A percentile compares a stretch with the other conserved stretches of the same genome.
Conservation (phyloP, 2,797 vertebrate species). For the Serranus cabrilla region DNA sequence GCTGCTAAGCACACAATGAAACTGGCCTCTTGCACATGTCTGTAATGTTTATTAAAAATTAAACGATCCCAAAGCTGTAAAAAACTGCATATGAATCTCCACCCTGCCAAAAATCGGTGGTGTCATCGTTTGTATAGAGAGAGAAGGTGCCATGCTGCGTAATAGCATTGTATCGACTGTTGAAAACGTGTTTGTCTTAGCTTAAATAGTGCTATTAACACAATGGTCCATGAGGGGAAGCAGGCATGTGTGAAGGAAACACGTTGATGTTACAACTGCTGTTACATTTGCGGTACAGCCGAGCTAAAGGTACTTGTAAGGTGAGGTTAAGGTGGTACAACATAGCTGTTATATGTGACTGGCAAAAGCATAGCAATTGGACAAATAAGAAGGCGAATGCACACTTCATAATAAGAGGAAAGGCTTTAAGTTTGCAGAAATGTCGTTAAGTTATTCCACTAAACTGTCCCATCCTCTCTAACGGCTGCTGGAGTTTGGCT, state of each 20-base stretch:
- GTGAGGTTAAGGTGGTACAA: neutral
- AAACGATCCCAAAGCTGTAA: neutral
- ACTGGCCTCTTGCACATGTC: neutral
- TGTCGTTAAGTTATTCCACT: neutral
- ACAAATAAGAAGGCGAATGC: fast-evolving
- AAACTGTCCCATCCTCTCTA: slow-evolving; percentile 18
- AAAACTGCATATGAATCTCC: slow-evolving; percentile 10
- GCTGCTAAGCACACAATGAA: neutral
- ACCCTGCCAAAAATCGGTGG: slow-evolving; percentile 37
- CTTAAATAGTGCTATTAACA: neutral
- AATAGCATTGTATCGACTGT: neutral
- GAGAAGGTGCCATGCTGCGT: slow-evolving; percentile 4
- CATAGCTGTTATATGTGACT: neutral
- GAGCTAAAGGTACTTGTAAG: neutral
- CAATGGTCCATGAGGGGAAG: fast-evolving
- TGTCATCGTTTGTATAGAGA: slow-evolving; percentile 21
- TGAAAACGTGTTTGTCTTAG: neutral
- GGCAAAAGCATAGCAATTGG: neutral
- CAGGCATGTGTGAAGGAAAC: neutral
- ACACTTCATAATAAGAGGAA: neutral
- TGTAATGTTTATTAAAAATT: neutral
- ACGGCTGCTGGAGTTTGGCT: slow-evolving; percentile 41
- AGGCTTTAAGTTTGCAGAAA: neutral
- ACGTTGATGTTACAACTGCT: neutral
- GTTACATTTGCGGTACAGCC: too few species aligned